Percentiles rank a stretch among this genome's conserved stretches.
phyloP scores from a whole-genome alignment of 2,797 vertebrate species.

The Gephyroberyx darwinii region DNA sequence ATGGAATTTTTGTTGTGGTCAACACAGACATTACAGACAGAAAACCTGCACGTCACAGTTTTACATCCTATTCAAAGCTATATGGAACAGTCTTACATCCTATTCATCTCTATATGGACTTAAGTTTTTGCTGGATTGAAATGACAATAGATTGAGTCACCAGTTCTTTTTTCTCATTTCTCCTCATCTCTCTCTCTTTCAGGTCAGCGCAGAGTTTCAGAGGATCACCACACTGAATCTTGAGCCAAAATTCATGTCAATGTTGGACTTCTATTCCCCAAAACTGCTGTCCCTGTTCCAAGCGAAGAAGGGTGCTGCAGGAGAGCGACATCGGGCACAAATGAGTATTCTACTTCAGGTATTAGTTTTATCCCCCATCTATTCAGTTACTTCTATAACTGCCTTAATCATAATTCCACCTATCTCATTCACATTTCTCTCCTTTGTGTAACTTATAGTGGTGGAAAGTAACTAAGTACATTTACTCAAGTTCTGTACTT shows the following conservation, averaged over 20 bases:
- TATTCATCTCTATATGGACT: constrained; percentile 1
- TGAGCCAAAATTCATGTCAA: constrained; percentile 41
- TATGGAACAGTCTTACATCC: neutral
- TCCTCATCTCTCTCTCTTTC: no score
- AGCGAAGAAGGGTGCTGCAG: constrained; percentile 37
- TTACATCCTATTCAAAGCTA: no score
- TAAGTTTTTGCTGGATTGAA: constrained; percentile 21
- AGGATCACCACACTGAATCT: constrained; percentile 39
- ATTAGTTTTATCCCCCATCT: constrained; percentile 8
- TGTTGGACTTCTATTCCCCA: constrained; percentile 33
- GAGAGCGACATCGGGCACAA: constrained; percentile 32
- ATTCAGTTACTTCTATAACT: neutral
- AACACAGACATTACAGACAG: neutral
- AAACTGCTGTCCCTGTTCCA: constrained; percentile 22
- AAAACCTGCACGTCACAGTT: no score
- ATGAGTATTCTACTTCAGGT: constrained; percentile 35
- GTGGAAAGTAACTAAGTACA: no score
- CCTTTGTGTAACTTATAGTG: no score
- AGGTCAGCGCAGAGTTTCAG: constrained; percentile 9
- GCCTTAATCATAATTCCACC: neutral
- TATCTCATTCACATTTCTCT: no score
- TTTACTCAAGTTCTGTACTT: no score
- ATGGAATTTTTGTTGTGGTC: neutral
- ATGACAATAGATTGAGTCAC: neutral
- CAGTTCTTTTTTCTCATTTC: no score